These are phyloP conservation scores for Sciurus carolinensis DNA, from an alignment of 2,797 vertebrate species.

Conservation along the genomic window DNA sequence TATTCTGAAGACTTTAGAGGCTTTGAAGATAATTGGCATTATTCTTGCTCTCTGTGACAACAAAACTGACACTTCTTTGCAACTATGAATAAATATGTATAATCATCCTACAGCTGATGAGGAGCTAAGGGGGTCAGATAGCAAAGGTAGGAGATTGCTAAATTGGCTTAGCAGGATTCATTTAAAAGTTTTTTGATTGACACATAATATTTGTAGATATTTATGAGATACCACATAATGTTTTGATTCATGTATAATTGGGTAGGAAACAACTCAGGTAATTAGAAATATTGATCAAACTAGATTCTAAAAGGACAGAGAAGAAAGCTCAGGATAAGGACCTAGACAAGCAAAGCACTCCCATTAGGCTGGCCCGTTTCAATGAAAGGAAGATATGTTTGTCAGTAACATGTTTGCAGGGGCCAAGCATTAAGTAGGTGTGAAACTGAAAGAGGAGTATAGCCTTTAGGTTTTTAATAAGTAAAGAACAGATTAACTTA, in stretches of 20 bases:
- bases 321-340: neutral
- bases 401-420: neutral
- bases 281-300: neutral
- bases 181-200: neutral
- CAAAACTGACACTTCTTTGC: neutral
- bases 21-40: slow-evolving; percentile 30
- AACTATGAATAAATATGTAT: neutral
- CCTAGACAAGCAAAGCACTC: neutral
- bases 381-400: neutral
- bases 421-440: neutral
- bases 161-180: neutral
- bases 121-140: neutral
- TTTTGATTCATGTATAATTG: neutral
- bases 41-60: slow-evolving; percentile 10
- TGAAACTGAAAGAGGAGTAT: neutral
- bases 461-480: neutral
- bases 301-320: neutral
- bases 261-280: neutral
- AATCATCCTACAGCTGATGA: neutral
- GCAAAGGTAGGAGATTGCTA: neutral
- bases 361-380: neutral
- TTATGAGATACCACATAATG: neutral
- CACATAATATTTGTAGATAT: neutral
- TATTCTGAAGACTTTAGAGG: neutral
- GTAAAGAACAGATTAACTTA: slow-evolving; percentile 34